Conservation (phyloP, 1,140 invertebrate species). For the Drosophila elegans region DNA sequence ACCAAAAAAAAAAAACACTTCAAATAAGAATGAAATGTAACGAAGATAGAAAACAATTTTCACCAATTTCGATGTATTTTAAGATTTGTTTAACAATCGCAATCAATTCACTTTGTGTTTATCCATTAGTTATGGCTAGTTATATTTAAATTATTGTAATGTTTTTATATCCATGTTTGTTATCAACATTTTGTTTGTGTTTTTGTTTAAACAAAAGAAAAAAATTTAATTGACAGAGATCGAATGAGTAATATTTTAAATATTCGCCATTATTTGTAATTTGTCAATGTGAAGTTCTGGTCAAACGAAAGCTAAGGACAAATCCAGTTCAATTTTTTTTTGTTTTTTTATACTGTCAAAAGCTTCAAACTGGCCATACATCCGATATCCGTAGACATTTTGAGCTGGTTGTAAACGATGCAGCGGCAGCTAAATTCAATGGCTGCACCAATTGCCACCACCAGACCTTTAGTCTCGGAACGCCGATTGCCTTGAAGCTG, state of each 20-base stretch:
- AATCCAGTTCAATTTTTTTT: conserved; percentile 26
- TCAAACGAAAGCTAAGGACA: conserved; percentile 58
- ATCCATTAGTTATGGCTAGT: conserved; percentile 62
- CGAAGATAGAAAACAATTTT: conserved; percentile 19
- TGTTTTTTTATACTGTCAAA: conserved; percentile 13
- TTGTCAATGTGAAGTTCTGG: conserved; percentile 69
- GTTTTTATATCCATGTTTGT: conserved; percentile 45
- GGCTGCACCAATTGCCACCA: not conserved
- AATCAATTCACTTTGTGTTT: conserved; percentile 50
- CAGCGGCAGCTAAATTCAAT: not conserved
- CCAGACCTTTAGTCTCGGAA: not conserved
- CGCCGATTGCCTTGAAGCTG: conserved; percentile 12
- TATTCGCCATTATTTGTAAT: conserved; percentile 40
- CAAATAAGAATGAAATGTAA: conserved; percentile 18
- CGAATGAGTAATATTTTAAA: conserved; percentile 46
- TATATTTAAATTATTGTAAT: conserved; percentile 39
- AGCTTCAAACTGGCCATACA: conserved; percentile 20
- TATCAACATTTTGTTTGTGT: conserved; percentile 59
- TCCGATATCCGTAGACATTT: not conserved
- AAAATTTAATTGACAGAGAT: conserved; percentile 30
- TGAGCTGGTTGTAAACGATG: conserved; percentile 1
- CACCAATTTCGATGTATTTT: conserved; percentile 19
- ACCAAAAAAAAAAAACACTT: conserved; percentile 49
- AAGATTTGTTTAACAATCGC: conserved; percentile 31
- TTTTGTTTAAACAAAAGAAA: conserved; percentile 52